Base-by-base conservation (phyloP, 2,888 invertebrate species). In the Tiliacea citrago region DNA sequence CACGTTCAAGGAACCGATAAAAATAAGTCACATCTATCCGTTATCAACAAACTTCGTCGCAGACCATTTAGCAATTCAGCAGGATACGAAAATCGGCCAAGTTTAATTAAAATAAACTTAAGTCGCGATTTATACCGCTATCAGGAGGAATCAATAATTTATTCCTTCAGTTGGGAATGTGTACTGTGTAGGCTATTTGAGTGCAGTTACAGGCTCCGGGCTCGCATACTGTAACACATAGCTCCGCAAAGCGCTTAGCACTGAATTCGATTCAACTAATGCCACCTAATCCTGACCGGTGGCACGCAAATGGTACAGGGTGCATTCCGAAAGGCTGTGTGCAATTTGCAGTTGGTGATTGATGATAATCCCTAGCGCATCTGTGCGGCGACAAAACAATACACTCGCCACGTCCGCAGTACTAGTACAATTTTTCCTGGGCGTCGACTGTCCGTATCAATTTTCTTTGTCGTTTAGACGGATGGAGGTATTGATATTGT, bases 191-290 rank as follows among this genome's bases (percentile, higher is more conserved):
- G 86, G 81, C 88, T 83, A 90, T 90, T 89, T 84, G 86, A 88
- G 83, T 88, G 87, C 88, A 91, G 89, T 89, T 90, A 90, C 88
- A 87, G 87, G 87, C 85, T 86, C 85, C 84, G 76, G 81, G 82
- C 85, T 89, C 88, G 84, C 88, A 88, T 80, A 76, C 88, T 88
- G 92, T 93, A 93, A 95, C 93, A 92, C 94, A 95, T 94, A 91
- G 94, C 90, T 88, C 94, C 89, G 94, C 94, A 95, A 88, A 94
- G 93, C 92, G 95, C 95, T 95, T 95, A 95, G 93, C 91, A 93
- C 92, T 91, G 93, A 95, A 96, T 96, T 95, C 95, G 95, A 96
- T 96, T 95, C 95, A 94, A 93, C 93, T 96, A 96, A 96, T 95
- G 90, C 96, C 90, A 88, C 90, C 93, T 96, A 96, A 96, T 96